These are phyloP conservation scores for Nothoprocta perdicaria DNA, from an alignment of 2,113 vertebrate species.

Conservation along the genomic window DNA sequence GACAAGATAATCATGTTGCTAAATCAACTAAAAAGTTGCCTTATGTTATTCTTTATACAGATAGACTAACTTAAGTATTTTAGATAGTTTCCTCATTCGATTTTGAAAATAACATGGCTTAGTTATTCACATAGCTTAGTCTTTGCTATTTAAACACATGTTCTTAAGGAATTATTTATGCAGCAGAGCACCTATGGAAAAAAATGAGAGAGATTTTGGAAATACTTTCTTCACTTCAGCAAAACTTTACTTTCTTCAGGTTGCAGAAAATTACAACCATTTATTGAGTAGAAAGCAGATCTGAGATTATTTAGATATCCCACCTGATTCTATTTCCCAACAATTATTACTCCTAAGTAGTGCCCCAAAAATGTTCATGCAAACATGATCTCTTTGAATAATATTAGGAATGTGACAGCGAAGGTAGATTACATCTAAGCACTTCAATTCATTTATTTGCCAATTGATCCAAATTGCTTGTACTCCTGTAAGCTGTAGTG, in stretches of 20 bases:
- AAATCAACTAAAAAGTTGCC: constrained; percentile 20
- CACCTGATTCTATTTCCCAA: not conserved
- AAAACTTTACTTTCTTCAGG: not conserved
- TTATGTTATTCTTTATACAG: not conserved
- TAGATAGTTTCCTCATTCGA: not conserved
- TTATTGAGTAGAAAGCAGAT: not conserved
- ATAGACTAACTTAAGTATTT: not conserved
- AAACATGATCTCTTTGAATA: not conserved
- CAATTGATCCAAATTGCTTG: not conserved
- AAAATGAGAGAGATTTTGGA: not conserved
- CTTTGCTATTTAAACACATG: not conserved
- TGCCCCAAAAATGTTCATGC: not conserved
- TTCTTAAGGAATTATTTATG: not conserved
- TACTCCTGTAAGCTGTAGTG: not conserved
- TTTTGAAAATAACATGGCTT: not conserved
- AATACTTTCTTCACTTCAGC: not conserved
- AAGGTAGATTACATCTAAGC: not conserved
- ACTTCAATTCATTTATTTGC: not conserved
- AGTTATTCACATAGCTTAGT: not conserved
- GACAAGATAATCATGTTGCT: constrained; percentile 26
- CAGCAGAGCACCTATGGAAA: not conserved
- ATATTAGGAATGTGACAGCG: not conserved
- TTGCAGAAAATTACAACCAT: not conserved
- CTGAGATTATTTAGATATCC: not conserved
- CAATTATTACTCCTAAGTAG: not conserved